Conservation (phyloP, 2,888 invertebrate species). For the Chydorus sphaericus region DNA sequence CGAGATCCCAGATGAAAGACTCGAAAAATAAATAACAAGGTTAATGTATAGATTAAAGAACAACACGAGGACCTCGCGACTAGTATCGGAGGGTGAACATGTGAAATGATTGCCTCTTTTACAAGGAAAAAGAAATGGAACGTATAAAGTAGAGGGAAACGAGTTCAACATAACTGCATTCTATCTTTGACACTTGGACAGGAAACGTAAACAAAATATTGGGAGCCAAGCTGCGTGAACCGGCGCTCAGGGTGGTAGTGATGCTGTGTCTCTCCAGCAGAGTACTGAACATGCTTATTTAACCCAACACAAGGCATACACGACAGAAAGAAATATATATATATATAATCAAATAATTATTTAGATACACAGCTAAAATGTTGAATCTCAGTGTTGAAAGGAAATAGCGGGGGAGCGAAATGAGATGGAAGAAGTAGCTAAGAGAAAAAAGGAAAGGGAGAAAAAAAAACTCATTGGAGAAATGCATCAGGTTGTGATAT, state of each 20-base stretch:
- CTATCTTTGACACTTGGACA: slow-evolving; percentile 8
- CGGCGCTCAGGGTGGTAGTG: slow-evolving; percentile 4
- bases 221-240: neutral
- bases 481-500: slow-evolving; percentile 8
- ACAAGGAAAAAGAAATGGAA: neutral
- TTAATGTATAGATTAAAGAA: neutral
- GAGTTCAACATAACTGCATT: slow-evolving; percentile 5
- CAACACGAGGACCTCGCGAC: neutral
- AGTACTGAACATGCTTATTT: too few species aligned
- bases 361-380: neutral
- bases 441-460: neutral
- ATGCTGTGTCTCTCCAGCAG: neutral
- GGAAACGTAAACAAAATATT: neutral
- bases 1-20: neutral
- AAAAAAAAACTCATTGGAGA: slow-evolving; percentile 4
- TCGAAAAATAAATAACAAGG: neutral
- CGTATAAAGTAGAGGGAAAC: too few species aligned
- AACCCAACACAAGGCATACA: neutral
- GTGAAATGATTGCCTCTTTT: neutral
- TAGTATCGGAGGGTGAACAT: neutral
- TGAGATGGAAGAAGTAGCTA: slow-evolving; percentile 6
- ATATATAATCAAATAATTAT: neutral
- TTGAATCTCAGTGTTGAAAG: neutral
- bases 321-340: neutral
- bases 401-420: neutral